phyloP scores from a whole-genome alignment of 2,113 vertebrate genomes.

The Fulica atra region DNA sequence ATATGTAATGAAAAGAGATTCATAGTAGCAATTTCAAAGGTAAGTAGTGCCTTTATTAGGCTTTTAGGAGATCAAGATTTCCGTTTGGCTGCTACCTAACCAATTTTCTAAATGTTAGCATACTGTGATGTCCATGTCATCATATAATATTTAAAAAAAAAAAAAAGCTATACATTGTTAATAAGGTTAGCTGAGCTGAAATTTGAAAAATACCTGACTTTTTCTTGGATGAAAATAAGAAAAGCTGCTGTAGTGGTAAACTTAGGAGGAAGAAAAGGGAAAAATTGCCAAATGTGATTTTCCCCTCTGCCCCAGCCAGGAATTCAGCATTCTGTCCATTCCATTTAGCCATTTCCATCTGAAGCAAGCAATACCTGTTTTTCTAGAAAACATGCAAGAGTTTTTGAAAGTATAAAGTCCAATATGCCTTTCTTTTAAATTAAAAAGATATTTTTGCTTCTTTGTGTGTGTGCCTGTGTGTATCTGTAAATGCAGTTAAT shows the following conservation, averaged over 20 bases:
- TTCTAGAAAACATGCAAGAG: not conserved
- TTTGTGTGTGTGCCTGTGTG: fast-evolving
- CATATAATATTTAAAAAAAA: not conserved
- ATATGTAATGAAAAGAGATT: not conserved
- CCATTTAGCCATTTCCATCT: not conserved
- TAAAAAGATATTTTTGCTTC: fast-evolving
- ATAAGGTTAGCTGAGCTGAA: not conserved
- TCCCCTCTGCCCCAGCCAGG: not conserved
- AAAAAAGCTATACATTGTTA: not conserved
- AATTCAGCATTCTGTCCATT: not conserved
- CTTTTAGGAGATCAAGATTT: not conserved
- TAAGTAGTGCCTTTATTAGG: not conserved
- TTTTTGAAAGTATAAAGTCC: not conserved
- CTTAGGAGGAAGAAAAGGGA: not conserved
- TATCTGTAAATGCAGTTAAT: not conserved
- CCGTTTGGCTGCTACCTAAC: not conserved
- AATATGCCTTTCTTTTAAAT: not conserved
- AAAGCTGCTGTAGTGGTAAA: not conserved
- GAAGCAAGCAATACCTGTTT: not conserved
- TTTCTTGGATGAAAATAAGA: not conserved
- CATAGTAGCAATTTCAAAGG: not conserved
- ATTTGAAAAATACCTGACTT: not conserved
- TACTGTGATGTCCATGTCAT: not conserved
- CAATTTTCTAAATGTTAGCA: not conserved
- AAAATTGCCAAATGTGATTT: not conserved